A percentile compares a stretch with the other conserved stretches of the same genome.
Conservation (phyloP, 2,113 vertebrate genomes). For the Dissostichus mawsoni region DNA sequence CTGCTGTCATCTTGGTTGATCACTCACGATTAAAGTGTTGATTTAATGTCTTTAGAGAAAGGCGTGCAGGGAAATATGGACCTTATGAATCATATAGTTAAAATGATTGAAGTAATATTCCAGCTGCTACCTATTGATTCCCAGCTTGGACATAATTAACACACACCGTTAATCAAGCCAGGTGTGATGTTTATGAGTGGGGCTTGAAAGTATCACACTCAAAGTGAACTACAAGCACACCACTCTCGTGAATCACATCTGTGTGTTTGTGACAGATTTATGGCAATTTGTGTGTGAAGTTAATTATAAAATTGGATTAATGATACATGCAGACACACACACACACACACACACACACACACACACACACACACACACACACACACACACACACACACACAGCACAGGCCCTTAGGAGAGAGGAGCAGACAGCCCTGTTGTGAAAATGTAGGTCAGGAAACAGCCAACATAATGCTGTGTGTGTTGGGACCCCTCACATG, state of each 20-base stretch:
- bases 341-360: background rate
- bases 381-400: background rate
- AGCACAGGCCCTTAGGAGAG: slow-evolving; percentile 46
- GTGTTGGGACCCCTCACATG: slow-evolving; percentile 1
- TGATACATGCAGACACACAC: slow-evolving; percentile 29
- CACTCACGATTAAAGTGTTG: background rate
- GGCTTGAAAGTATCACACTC: slow-evolving; percentile 14
- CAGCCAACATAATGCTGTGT: slow-evolving; percentile 48
- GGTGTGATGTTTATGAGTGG: slow-evolving; percentile 18
- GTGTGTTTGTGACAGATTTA: slow-evolving; percentile 55
- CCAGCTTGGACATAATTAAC: slow-evolving; percentile 34
- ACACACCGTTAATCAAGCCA: slow-evolving; percentile 48
- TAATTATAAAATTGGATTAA: slow-evolving; percentile 71
- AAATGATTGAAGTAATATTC: slow-evolving; percentile 27
- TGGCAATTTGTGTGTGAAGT: slow-evolving; percentile 43
- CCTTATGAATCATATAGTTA: slow-evolving; percentile 24
- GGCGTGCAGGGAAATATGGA: slow-evolving; percentile 12
- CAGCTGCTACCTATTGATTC: slow-evolving; percentile 47
- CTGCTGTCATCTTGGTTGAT: background rate
- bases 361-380: background rate
- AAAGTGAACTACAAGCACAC: background rate
- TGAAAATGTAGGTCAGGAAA: slow-evolving; percentile 76
- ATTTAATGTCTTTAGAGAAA: slow-evolving; percentile 1
- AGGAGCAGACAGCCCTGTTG: slow-evolving; percentile 59
- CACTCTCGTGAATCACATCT: slow-evolving; percentile 7